These are phyloP conservation scores for Caenorhabditis sp. DNA, from an alignment of 2,888 invertebrate genomes.

Conservation along the genomic window DNA sequence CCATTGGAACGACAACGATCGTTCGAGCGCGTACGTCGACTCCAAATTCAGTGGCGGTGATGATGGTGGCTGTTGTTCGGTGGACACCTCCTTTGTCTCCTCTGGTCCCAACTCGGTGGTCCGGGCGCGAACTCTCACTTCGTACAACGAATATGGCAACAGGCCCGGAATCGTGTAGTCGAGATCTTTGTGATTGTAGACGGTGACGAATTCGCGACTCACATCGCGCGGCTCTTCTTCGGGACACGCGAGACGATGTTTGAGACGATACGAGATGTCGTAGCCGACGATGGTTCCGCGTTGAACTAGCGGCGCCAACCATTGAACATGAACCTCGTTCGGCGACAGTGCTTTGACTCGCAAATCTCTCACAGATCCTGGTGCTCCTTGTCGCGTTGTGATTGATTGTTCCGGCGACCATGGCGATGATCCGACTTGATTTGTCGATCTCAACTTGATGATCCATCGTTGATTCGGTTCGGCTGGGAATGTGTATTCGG, in stretches of 20 bases:
- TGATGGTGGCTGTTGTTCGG: constrained; percentile 68
- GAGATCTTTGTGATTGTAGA: constrained; percentile 71
- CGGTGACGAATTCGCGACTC: constrained; percentile 69
- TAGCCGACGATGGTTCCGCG: constrained; percentile 70
- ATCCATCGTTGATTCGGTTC: constrained; percentile 70
- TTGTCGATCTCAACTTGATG: constrained; percentile 60
- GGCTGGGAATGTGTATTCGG: constrained; percentile 69
- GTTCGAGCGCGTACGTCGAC: constrained; percentile 66
- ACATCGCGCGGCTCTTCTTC: constrained; percentile 70
- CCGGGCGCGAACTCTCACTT: constrained; percentile 66
- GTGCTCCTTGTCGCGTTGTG: constrained; percentile 69
- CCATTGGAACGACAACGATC: constrained; percentile 60
- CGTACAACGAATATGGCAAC: constrained; percentile 70
- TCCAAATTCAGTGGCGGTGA: constrained; percentile 70
- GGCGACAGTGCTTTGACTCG: constrained; percentile 60
- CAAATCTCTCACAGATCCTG: constrained; percentile 68
- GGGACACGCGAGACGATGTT: constrained; percentile 70
- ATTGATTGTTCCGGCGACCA: constrained; percentile 68
- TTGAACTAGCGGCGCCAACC: constrained; percentile 67
- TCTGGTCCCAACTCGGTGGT: constrained; percentile 70
- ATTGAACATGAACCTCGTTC: constrained; percentile 66
- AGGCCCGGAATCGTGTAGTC: constrained; percentile 70
- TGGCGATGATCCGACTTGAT: constrained; percentile 53
- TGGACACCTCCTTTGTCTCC: constrained; percentile 67
- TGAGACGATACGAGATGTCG: constrained; percentile 70